Base-by-base conservation (phyloP, 2,113 vertebrate genomes). In the Prunella fulvescens region DNA sequence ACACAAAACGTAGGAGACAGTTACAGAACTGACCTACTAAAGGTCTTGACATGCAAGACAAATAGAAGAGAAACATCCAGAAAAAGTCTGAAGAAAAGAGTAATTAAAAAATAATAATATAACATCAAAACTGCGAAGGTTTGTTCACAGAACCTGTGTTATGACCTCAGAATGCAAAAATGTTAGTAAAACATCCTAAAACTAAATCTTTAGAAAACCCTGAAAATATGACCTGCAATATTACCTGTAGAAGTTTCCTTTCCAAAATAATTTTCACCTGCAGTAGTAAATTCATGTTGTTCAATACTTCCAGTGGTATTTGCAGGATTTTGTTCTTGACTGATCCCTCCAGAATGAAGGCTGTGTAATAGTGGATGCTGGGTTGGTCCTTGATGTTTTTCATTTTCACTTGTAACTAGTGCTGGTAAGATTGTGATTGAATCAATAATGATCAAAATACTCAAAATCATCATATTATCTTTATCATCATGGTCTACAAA, bases 181-280 rank as follows among this genome's bases (percentile, higher is more conserved):
- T 33, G 1, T 35, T 50, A 45, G 5, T 22, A 47, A 88, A 80
- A 54, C 29, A 60, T 48, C 14, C 29, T 50, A 54, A 42, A 84
- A 11, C 6, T 11, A 44, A 57, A 72, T 1, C 12, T 72, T 56
- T 19, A 82, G 16, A 57, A 90, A 82, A 33, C 2, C 7, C 16
- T 56, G 17, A 44, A 40, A 50, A 51, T 12, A 4, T 60, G 57
- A 60, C 51, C 78, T 87, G 28, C 39, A 54, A 47, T 67, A 67
- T 96, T 96, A 97, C 96, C 96, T 97, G 91, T 82, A 67, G 93
- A 74, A 66, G 88, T n/a, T 58, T 92, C 88, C 33, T 83, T 81
- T 90, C 77, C 81, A 83, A 50, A 51, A 67, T 70, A 17, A 62
- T 56, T 94, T 93, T 84, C 94, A 56, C 39, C 72, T 84, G 77